phyloP scores from a whole-genome alignment of 2,888 invertebrate species.

The Shargacucullia verbasci region DNA sequence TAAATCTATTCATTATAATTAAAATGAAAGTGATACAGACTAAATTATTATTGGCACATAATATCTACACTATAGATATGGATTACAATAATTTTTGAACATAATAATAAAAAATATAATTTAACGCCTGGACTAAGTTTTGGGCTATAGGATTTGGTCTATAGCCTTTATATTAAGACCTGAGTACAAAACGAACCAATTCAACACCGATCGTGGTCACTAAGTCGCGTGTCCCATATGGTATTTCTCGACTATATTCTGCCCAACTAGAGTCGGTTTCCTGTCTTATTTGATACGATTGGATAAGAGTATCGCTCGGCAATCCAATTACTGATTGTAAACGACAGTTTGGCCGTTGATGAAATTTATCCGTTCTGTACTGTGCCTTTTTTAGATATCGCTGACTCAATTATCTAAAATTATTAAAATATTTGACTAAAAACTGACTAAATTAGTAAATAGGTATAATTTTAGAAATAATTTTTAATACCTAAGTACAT shows the following conservation, averaged over 20 bases:
- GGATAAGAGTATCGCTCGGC: too few relatives aligned
- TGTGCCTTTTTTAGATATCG: not conserved
- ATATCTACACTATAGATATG: conserved; percentile 55
- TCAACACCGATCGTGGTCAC: too few relatives aligned
- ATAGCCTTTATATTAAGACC: not conserved
- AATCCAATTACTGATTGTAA: too few relatives aligned
- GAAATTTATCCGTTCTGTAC: too few relatives aligned
- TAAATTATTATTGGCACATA: conserved; percentile 66
- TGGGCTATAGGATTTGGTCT: not conserved
- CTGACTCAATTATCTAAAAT: conserved; percentile 14
- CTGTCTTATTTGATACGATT: too few relatives aligned
- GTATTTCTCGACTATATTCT: too few relatives aligned
- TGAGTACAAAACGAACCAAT: not conserved
- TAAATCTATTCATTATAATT: conserved; percentile 57
- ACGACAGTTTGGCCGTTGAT: too few relatives aligned
- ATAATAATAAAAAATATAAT: conserved; percentile 10
- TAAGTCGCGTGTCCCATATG: too few relatives aligned
- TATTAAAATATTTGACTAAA: conserved; percentile 16
- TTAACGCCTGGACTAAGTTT: not conserved
- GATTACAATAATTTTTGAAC: conserved; percentile 24
- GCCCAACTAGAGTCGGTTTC: too few relatives aligned
- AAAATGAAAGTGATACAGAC: conserved; percentile 59
- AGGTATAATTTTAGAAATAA: conserved; percentile 18
- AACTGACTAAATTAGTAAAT: conserved; percentile 23
- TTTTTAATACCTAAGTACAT: conserved; percentile 17